Evolutionary conservation across 2,888 invertebrate species (phyloP).

Genomic region (Epinotia ramella): DNA sequence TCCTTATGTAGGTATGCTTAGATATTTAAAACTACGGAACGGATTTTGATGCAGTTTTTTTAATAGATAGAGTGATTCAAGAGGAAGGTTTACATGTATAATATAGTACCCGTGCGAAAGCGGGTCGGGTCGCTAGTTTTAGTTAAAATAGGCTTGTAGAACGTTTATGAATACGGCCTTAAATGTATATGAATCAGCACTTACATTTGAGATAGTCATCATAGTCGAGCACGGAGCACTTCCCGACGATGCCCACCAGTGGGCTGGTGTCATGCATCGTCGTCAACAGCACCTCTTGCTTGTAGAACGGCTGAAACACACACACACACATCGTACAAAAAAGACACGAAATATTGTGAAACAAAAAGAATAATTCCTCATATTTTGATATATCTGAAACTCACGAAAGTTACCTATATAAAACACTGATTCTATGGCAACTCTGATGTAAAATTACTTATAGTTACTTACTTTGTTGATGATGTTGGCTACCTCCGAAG

Average conservation of each 20-base stretch:
- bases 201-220: constrained; percentile 95
- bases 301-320: constrained; percentile 90
- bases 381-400: too few species aligned
- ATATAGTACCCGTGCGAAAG: too few species aligned
- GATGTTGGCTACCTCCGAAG: constrained; percentile 93
- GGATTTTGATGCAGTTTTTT: too few species aligned
- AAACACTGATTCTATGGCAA: background rate
- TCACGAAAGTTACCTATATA: too few species aligned
- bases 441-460: background rate
- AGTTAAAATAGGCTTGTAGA: too few species aligned
- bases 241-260: constrained; percentile 95
- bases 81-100: too few species aligned
- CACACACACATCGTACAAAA: constrained; percentile 10
- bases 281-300: constrained; percentile 96
- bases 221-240: constrained; percentile 95
- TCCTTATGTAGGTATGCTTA: too few species aligned
- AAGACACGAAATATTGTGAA: background rate
- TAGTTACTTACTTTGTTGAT: constrained; percentile 83
- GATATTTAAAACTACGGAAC: too few species aligned
- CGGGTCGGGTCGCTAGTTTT: too few species aligned
- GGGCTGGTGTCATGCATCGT: constrained; percentile 96
- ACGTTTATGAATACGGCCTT: too few species aligned
- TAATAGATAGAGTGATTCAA: too few species aligned
- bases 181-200: constrained; percentile 60
- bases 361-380: too few species aligned